These are phyloP conservation scores for Linnaemya vulpina DNA, from an alignment of 2,888 invertebrate genomes.

Conservation along the genomic window DNA sequence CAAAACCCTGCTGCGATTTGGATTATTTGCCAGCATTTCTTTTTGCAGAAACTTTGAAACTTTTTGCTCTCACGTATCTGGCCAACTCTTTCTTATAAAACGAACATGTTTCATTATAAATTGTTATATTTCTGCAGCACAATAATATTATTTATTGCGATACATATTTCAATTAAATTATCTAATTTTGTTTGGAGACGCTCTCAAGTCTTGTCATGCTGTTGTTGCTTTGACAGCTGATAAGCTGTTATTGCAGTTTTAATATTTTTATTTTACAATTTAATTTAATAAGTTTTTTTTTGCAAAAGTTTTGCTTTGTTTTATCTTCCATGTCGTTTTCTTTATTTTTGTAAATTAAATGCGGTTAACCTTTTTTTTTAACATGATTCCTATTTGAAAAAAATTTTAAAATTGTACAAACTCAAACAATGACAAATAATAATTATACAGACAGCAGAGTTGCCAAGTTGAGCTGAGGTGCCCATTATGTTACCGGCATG, in stretches of 20 bases:
- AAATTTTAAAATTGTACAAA: neutral
- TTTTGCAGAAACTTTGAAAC: neutral
- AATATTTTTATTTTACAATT: neutral
- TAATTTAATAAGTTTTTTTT: constrained; percentile 17
- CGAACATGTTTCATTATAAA: neutral
- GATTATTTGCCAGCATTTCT: constrained; percentile 1
- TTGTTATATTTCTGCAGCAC: neutral
- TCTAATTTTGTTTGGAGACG: constrained; percentile 7
- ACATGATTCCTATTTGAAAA: constrained; percentile 43
- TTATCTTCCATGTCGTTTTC: constrained; percentile 15
- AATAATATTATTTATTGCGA: neutral
- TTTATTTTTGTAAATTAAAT: constrained; percentile 35
- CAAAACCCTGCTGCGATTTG: constrained; percentile 30
- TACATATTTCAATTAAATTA: constrained; percentile 11
- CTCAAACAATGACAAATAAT: neutral
- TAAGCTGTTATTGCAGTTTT: constrained; percentile 51
- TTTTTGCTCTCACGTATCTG: neutral
- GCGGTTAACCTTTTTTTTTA: constrained; percentile 52
- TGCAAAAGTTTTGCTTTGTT: constrained; percentile 32
- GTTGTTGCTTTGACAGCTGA: constrained; percentile 40
- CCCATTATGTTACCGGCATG: too few species aligned
- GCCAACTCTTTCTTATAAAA: too few species aligned
- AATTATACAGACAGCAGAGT: neutral
- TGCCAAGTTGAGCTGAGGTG: neutral
- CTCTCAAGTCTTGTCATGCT: constrained; percentile 21